A percentile compares a stretch with the other conserved stretches of the same genome.
These are phyloP conservation scores for Xylocopa sonorina DNA, from an alignment of 1,140 invertebrate genomes.

Conservation along the genomic window DNA sequence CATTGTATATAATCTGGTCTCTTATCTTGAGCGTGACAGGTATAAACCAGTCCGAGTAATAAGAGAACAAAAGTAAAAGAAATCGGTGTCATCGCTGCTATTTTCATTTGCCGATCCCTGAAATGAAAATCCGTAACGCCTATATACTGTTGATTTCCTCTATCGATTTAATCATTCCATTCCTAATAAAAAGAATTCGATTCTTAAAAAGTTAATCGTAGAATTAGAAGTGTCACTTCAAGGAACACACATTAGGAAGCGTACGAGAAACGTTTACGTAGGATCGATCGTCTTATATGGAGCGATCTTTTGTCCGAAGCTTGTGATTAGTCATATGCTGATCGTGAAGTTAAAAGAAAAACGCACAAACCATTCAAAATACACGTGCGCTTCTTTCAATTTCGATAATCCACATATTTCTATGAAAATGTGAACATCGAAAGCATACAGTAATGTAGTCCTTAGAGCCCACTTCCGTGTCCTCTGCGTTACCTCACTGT, in stretches of 20 bases:
- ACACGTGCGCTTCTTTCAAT: not conserved
- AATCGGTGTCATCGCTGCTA: conserved; percentile 40
- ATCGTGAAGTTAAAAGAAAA: not conserved
- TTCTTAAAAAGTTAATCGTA: not conserved
- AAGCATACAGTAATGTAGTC: too few species aligned
- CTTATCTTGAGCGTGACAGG: not conserved
- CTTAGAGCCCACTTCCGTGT: too few species aligned
- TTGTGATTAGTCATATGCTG: conserved; percentile 18
- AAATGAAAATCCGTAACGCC: not conserved
- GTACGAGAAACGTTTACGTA: not conserved
- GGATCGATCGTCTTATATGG: conserved; percentile 28
- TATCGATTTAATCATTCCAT: not conserved
- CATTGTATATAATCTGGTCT: conserved; percentile 33
- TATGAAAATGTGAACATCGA: too few species aligned
- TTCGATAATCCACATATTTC: conserved; percentile 3
- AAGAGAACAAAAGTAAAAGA: conserved; percentile 12
- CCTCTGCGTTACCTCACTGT: too few species aligned
- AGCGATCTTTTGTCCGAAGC: conserved; percentile 25
- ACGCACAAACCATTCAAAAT: not conserved
- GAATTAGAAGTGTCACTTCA: not conserved
- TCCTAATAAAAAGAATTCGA: not conserved
- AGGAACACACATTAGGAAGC: not conserved
- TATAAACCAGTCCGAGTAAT: not conserved
- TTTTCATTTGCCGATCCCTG: conserved; percentile 24
- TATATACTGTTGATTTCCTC: not conserved